These are phyloP conservation scores for Carabus problematicus DNA, from an alignment of 2,888 invertebrate species.

Conservation along the genomic window DNA sequence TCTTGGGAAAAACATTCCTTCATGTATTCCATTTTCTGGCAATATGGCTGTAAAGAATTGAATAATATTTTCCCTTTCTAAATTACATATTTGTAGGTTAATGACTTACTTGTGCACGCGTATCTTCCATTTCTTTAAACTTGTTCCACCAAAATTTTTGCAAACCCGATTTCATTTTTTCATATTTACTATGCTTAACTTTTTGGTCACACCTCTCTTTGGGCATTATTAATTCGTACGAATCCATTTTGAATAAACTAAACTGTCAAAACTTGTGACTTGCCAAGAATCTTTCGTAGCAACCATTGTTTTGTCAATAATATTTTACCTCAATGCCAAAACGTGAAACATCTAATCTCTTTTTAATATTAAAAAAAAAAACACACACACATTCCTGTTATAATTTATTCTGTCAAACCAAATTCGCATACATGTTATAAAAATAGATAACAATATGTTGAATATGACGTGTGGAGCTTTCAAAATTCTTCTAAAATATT, in stretches of 20 bases:
- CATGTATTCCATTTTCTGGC: constrained; percentile 22
- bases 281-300: constrained; percentile 42
- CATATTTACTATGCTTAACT: constrained; percentile 48
- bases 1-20: constrained; percentile 29
- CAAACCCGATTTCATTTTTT: constrained; percentile 47
- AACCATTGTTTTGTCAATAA: constrained; percentile 45
- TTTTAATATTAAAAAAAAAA: neutral
- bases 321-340: neutral
- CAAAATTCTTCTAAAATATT: too few species aligned
- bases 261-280: constrained; percentile 33
- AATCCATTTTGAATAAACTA: constrained; percentile 7
- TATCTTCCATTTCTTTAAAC: constrained; percentile 52
- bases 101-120: constrained; percentile 51
- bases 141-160: constrained; percentile 53
- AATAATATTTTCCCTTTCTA: neutral
- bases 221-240: neutral
- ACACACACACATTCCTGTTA: constrained; percentile 16
- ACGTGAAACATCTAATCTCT: too few species aligned
- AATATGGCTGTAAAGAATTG: constrained; percentile 24
- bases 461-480: too few species aligned
- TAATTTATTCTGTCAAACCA: constrained; percentile 1
- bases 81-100: neutral
- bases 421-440: too few species aligned
- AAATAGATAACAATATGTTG: too few species aligned
- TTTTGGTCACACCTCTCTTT: constrained; percentile 44